Base-by-base conservation (phyloP, 64 coral and sea anemone genomes). In the Hydrozoanthus tunicans region DNA sequence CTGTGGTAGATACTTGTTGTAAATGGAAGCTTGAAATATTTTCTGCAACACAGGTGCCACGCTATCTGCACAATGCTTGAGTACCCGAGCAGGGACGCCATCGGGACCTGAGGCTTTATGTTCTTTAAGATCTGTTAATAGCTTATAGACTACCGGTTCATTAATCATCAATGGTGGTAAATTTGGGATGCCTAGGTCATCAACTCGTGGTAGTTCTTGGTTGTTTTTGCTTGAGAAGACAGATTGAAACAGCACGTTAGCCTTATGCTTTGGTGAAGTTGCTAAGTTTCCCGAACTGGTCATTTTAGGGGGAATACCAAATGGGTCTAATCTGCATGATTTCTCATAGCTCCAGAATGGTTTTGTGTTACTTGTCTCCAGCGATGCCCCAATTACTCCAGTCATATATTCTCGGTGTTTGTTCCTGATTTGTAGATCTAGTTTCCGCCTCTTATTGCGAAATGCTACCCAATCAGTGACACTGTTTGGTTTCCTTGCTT, bases 31-130 rank as follows among this genome's bases (percentile, higher is more conserved):
- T 73, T 73, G 70, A 73, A 73, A 9, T 73, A 73, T 73, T 73
- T 43, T 73, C 70, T 73, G 70, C 70, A 43, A 43, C 70, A 73
- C 70, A 73, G 70, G 25, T 73, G 70, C 70, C 70, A 73, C 23
- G 70, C 25, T 73, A 6, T 43, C 70, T 24, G 25, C 70, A 8
- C 67, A 70, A 70, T 70, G 67, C 17, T 70, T 70, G 14, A 70
- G 67, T 23, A 70, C 67, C 9, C 20, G 70, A 8, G 70, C 20
- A 73, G n/a, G 70, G 25, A 73, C 25, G 9, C 25, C 70, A 1
- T 43, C 70, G 11, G 70, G 26, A 8, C 70, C 70, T 73, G 70
- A 9, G 26, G 70, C 70, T 27, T 73, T 73, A 24, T 73, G 26
- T 73, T 73, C 24, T 73, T 73, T 73, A 43, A 73, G 25, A 0